These are phyloP conservation scores for Metaphire vulgaris DNA, from an alignment of 1,140 invertebrate species.

Conservation along the genomic window DNA sequence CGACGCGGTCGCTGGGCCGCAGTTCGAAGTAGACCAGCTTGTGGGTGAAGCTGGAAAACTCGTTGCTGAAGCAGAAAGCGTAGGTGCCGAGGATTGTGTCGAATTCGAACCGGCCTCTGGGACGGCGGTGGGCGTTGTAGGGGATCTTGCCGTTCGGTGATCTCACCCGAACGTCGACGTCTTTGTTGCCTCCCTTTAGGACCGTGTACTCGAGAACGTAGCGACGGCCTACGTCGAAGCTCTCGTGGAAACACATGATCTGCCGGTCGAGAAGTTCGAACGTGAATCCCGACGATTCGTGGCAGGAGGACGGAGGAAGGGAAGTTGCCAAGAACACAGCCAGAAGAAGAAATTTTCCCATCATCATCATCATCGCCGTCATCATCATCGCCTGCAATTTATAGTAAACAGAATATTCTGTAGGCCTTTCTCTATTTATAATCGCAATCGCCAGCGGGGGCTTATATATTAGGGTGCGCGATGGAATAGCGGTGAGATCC, in stretches of 20 bases:
- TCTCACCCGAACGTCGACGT: conserved; percentile 88
- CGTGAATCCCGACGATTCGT: conserved; percentile 20
- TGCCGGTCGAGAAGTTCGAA: conserved; percentile 26
- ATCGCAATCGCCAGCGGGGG: no score
- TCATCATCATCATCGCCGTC: no score
- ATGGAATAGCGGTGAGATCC: no score
- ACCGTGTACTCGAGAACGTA: conserved; percentile 61
- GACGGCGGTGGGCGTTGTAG: conserved; percentile 79
- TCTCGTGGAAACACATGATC: conserved; percentile 24
- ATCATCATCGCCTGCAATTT: no score
- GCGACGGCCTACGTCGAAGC: conserved; percentile 17
- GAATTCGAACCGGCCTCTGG: conserved; percentile 82
- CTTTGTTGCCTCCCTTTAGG: conserved; percentile 93
- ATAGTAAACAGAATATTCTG: no score
- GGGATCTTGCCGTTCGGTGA: conserved; percentile 80
- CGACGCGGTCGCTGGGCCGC: conserved; percentile 76
- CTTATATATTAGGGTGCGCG: no score
- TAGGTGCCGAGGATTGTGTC: conserved; percentile 71
- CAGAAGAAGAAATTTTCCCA: no score
- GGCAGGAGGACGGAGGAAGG: no score
- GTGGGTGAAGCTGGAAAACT: conserved; percentile 96
- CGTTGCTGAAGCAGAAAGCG: conserved; percentile 88
- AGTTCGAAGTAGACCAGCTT: conserved; percentile 98
- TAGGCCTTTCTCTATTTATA: no score
- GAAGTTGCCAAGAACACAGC: no score